Evolutionary conservation across 2,888 invertebrate species (phyloP), one percentile per base, ranked within the genome.

Genomic region (Cactoblastis cactorum): DNA sequence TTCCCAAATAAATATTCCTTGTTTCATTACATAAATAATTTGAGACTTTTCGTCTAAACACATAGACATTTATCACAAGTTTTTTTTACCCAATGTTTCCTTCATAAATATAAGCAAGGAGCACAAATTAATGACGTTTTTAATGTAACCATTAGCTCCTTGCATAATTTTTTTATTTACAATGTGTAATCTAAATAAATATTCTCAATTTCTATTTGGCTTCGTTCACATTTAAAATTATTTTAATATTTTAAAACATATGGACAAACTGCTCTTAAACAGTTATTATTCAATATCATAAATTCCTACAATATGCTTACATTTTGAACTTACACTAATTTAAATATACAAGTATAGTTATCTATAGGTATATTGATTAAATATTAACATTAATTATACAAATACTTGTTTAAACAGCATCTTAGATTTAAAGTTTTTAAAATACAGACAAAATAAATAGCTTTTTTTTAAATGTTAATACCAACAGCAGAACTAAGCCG

Each of bases 21-120:
- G 14, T 34, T 15, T 35, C 12, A 14, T 15, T 5, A 17, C 37
- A 9, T n/a, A 37, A 37, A 11, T 22, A 22, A 37, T 28, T 11
- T 17, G 5, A 28, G 18, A 12, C n/a, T n/a, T n/a, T n/a, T n/a
- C n/a, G n/a, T n/a, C n/a, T n/a, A n/a, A n/a, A n/a, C n/a, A n/a
- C n/a, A 54, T 59, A 57, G 55, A 53, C 54, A 53, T 53, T 66
- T 69, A 74, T 71, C 74, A 73, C 71, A 74, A n/a, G n/a, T 67
- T 67, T 49, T 45, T 34, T 28, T 51, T 52, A 49, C 28, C 47
- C 32, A 43, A 37, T 14, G 14, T 41, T 45, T 4, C 14, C 33
- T 17, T 18, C 34, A 6, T 9, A 43, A 17, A 41, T 24, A 24
- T 28, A 37, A 12, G n/a, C 24, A 24, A 43, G 15, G 24, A 28